These are phyloP conservation scores for Guaruba guarouba DNA, from an alignment of 2,113 vertebrate species.

Conservation along the genomic window DNA sequence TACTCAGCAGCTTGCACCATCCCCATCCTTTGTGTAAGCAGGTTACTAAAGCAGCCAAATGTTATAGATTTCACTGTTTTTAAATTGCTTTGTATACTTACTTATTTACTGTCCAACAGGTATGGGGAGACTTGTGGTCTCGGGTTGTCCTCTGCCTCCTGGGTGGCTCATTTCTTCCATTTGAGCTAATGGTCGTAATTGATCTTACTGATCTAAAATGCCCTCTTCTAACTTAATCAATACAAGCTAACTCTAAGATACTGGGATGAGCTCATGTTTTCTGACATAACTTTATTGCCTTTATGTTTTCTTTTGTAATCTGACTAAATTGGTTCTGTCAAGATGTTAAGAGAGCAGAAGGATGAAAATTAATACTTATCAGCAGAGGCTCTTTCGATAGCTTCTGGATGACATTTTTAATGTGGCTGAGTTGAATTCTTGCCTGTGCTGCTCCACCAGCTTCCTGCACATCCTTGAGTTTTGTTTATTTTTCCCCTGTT, in stretches of 20 bases:
- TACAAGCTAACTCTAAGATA: background rate
- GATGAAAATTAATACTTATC: background rate
- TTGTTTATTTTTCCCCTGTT: background rate
- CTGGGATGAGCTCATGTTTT: background rate
- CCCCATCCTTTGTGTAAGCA: background rate
- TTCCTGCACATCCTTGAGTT: background rate
- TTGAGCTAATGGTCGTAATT: background rate
- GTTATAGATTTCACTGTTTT: background rate
- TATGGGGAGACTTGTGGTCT: background rate
- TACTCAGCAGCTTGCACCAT: background rate
- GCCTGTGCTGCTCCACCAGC: background rate
- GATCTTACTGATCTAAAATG: background rate
- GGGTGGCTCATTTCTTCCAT: background rate
- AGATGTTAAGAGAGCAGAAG: background rate
- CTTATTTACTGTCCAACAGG: background rate
- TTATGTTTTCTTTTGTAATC: background rate
- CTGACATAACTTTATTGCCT: background rate
- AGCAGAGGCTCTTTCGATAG: background rate
- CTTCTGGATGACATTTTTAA: background rate
- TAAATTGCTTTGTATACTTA: background rate
- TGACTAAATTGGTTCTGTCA: background rate
- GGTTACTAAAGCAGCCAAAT: background rate
- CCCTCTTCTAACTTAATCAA: background rate
- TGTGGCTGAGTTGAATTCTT: background rate
- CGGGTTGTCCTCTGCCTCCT: background rate